Conservation (phyloP, 2,888 invertebrate species). For the Trichopria drosophilae region DNA sequence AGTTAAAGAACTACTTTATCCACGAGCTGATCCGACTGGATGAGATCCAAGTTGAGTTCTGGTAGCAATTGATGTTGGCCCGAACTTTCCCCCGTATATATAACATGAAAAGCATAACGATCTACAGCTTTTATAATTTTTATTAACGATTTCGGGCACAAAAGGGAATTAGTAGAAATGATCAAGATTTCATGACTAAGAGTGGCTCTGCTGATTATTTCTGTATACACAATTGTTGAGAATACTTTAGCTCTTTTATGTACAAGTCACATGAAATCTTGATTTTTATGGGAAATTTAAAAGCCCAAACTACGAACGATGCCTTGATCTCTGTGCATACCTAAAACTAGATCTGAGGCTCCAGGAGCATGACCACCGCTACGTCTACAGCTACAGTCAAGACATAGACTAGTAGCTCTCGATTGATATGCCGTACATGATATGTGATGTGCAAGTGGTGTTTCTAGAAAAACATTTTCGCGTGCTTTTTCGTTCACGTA, state of each 20-base stretch:
- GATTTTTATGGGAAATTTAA: conserved; percentile 31
- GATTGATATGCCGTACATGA: conserved; percentile 55
- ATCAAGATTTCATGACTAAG: too few relatives aligned
- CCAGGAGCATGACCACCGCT: conserved; percentile 55
- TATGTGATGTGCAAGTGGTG: conserved; percentile 50
- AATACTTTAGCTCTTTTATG: too few relatives aligned
- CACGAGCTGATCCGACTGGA: too few relatives aligned
- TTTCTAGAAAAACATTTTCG: conserved; percentile 32
- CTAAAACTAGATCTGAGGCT: conserved; percentile 57
- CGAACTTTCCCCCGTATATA: too few relatives aligned
- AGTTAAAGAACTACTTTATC: too few relatives aligned
- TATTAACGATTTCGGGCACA: too few relatives aligned
- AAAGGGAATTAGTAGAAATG: too few relatives aligned
- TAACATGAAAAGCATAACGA: too few relatives aligned
- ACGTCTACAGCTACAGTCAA: conserved; percentile 56
- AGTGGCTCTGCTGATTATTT: too few relatives aligned
- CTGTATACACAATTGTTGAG: too few relatives aligned
- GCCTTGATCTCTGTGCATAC: conserved; percentile 56
- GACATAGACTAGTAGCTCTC: conserved; percentile 53
- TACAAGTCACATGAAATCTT: conserved; percentile 37
- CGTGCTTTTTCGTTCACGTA: conserved; percentile 22
- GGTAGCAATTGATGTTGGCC: too few relatives aligned
- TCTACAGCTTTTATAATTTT: conserved; percentile 20
- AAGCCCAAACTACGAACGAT: conserved; percentile 49
- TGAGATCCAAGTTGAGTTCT: too few relatives aligned